Evolutionary conservation across 2,113 vertebrate species (phyloP).

Genomic region (Vulpes vulpes): DNA sequence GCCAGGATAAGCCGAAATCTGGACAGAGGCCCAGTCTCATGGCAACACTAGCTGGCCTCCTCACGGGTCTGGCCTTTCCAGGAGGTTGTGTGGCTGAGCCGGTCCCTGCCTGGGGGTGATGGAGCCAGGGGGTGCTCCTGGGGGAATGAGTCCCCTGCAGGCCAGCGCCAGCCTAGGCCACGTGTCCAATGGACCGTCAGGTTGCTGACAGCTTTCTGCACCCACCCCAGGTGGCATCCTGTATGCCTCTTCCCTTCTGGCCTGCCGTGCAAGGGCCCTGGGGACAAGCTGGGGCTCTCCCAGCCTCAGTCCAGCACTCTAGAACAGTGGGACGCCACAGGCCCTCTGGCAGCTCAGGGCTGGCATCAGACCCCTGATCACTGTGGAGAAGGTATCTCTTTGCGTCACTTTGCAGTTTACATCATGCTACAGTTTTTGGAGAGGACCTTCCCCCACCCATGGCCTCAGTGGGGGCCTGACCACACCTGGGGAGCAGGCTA

Average conservation of each 20-base stretch:
- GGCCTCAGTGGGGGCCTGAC: not conserved
- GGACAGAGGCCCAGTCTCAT: accelerated
- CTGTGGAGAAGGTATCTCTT: accelerated
- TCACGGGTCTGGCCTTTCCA: not conserved
- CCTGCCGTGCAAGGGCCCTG: accelerated
- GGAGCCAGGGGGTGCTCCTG: not conserved
- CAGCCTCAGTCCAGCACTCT: accelerated
- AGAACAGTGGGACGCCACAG: accelerated
- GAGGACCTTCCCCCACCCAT: not conserved
- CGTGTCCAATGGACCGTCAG: not conserved
- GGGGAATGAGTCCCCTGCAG: not conserved
- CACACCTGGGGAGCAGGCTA: not conserved
- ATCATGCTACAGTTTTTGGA: accelerated
- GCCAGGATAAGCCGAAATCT: accelerated
- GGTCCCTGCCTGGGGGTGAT: accelerated
- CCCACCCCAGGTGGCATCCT: not conserved
- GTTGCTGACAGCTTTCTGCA: not conserved
- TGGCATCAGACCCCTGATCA: not conserved
- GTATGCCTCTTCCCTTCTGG: accelerated
- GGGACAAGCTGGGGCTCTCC: too few species aligned
- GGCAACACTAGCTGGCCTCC: not conserved
- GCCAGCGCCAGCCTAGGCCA: conserved; percentile 8
- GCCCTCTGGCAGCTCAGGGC: not conserved
- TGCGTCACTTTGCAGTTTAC: not conserved
- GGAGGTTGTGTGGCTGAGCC: not conserved